These are phyloP conservation scores for Myotis vivesi DNA, from an alignment of 2,797 vertebrate genomes.

Conservation along the genomic window DNA sequence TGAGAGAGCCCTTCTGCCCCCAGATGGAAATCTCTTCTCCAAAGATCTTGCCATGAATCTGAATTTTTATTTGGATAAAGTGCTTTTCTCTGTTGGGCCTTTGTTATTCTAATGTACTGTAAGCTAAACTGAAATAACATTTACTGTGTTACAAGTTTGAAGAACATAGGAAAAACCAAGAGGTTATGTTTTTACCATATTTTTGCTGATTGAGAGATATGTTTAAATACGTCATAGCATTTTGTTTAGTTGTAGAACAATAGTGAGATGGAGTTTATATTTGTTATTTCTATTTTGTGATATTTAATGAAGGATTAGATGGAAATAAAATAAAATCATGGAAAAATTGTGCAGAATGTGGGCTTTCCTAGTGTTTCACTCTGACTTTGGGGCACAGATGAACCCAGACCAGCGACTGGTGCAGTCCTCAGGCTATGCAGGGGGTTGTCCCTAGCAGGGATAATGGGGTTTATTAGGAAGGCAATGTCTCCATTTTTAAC, in stretches of 20 bases:
- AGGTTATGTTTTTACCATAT: neutral
- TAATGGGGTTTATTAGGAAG: neutral
- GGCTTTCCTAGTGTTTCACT: neutral
- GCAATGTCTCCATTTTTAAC: neutral
- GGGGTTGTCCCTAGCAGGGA: neutral
- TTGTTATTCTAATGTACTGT: conserved; percentile 59
- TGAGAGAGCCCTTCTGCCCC: neutral
- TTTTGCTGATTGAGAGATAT: conserved; percentile 22
- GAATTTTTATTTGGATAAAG: conserved; percentile 54
- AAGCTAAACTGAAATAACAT: conserved; percentile 63
- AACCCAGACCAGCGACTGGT: neutral
- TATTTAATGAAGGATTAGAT: conserved; percentile 48
- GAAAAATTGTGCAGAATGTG: neutral
- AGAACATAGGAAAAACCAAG: conserved; percentile 49
- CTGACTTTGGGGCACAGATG: neutral
- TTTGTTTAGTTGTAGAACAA: neutral
- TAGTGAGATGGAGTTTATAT: conserved; percentile 29
- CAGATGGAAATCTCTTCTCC: neutral
- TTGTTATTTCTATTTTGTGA: conserved; percentile 55
- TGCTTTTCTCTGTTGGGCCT: conserved; percentile 46
- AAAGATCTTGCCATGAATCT: conserved; percentile 29
- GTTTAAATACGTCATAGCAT: conserved; percentile 22
- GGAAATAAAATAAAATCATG: neutral
- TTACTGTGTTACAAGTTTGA: conserved; percentile 51
- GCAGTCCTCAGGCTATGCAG: neutral